Conservation (phyloP, 2,888 invertebrate genomes). For the Schrankia costaestrigalis region DNA sequence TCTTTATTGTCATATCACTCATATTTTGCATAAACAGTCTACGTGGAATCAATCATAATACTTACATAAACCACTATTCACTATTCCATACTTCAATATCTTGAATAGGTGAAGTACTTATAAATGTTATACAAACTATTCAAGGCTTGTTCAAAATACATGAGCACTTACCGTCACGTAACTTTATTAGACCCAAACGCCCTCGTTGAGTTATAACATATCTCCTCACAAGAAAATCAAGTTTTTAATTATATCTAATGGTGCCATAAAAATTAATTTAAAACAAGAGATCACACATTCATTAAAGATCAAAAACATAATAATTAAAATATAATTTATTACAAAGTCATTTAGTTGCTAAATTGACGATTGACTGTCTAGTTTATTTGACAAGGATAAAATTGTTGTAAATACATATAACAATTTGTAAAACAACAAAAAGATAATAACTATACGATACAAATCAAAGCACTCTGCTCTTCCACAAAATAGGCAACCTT, state of each 20-base stretch:
- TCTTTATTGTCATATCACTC: slow-evolving; percentile 64
- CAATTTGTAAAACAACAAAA: no score
- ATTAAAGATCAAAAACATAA: slow-evolving; percentile 25
- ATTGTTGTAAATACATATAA: no score
- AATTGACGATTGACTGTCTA: no score
- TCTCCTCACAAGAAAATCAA: slow-evolving; percentile 11
- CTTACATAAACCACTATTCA: neutral
- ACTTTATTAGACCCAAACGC: no score
- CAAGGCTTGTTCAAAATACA: no score
- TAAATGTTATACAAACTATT: no score
- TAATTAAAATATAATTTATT: slow-evolving; percentile 32
- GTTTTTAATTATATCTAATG: slow-evolving; percentile 28
- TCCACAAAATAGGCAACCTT: no score
- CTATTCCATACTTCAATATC: neutral
- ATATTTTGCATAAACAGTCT: slow-evolving; percentile 71
- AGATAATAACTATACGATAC: no score
- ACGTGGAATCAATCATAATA: slow-evolving; percentile 63
- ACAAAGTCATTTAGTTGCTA: slow-evolving; percentile 15
- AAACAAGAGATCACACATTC: slow-evolving; percentile 22
- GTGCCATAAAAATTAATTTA: slow-evolving; percentile 23
- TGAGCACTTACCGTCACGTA: no score
- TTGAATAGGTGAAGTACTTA: neutral
- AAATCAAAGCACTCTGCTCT: no score
- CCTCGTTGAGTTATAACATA: slow-evolving; percentile 3
- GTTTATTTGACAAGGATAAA: no score